These are phyloP conservation scores for Phoeniculus purpureus DNA, from an alignment of 2,797 vertebrate genomes.

Conservation along the genomic window DNA sequence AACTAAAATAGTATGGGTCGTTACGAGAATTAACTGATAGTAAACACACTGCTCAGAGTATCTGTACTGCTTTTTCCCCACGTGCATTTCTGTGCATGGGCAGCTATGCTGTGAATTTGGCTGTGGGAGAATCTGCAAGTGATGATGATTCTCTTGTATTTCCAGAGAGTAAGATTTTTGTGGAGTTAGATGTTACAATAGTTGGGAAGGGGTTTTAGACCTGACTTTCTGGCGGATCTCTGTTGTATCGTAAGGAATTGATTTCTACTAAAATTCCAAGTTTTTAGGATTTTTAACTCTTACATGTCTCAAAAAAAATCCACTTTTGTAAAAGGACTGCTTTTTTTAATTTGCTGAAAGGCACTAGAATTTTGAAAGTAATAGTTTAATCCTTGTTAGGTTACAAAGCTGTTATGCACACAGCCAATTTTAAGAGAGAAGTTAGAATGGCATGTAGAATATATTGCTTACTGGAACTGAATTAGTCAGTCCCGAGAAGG, in stretches of 20 bases:
- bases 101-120: neutral
- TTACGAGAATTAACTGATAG: neutral
- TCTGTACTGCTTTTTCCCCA: neutral
- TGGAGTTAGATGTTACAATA: neutral
- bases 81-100: neutral
- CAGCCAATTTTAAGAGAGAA: neutral
- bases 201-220: neutral
- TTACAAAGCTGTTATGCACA: neutral
- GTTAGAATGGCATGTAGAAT: neutral
- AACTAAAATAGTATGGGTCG: neutral
- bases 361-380: neutral
- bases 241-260: neutral
- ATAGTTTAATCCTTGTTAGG: neutral
- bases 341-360: neutral
- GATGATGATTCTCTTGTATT: neutral
- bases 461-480: neutral
- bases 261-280: neutral
- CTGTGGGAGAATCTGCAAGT: neutral
- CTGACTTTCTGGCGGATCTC: neutral
- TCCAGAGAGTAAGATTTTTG: neutral
- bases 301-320: neutral
- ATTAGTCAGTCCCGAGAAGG: neutral
- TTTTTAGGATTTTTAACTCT: neutral
- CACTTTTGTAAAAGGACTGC: neutral
- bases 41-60: neutral